Conservation (phyloP, 2,113 vertebrate genomes). For the Noctilio leporinus region DNA sequence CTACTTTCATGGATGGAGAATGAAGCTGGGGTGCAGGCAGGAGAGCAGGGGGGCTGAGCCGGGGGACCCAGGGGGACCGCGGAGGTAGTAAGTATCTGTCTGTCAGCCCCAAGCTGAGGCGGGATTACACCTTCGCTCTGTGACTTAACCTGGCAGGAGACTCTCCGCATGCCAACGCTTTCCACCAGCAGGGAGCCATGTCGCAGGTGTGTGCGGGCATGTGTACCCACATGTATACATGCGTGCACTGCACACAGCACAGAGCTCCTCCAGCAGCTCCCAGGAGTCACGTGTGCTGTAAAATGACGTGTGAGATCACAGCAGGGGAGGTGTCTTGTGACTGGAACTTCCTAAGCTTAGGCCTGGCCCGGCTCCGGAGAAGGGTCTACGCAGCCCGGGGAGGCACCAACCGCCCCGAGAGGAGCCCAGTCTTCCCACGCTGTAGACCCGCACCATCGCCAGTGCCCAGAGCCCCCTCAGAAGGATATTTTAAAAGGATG, state of each 20-base stretch:
- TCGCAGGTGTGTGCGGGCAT: no score
- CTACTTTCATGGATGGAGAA: no score
- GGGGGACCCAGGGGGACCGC: not conserved
- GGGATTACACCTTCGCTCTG: not conserved
- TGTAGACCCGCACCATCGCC: not conserved
- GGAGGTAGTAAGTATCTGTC: not conserved
- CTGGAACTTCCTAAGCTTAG: not conserved
- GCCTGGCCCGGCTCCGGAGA: not conserved
- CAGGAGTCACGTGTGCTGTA: not conserved
- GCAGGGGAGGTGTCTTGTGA: not conserved
- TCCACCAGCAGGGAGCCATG: not conserved
- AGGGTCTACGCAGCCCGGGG: not conserved
- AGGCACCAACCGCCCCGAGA: not conserved
- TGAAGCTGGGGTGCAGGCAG: not conserved
- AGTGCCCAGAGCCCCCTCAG: not conserved
- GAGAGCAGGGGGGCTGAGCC: not conserved
- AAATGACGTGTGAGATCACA: not conserved
- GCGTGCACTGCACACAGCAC: fast-evolving
- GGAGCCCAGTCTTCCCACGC: not conserved
- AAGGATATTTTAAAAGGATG: not conserved
- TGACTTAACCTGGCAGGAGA: not conserved
- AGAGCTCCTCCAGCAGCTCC: not conserved
- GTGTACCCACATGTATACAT: fast-evolving
- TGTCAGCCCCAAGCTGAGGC: not conserved
- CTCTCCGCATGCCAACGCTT: not conserved